phyloP scores from a whole-genome alignment of 2,888 invertebrate genomes.

The Lamellibrachia satsuma region DNA sequence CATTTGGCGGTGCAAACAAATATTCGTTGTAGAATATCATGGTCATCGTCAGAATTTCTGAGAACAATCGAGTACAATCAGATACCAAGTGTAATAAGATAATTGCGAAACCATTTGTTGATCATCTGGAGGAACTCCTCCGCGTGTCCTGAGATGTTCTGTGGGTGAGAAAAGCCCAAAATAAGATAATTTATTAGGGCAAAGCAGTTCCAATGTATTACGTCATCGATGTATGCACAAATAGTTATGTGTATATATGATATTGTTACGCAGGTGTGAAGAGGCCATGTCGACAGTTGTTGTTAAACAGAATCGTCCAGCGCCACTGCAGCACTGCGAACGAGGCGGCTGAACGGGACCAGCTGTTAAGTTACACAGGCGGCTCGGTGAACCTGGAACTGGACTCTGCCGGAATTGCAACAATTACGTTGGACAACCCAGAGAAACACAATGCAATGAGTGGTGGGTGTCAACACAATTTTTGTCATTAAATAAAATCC shows the following conservation, averaged over 20 bases:
- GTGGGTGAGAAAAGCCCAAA: too few species aligned
- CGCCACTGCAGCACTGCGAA: not conserved
- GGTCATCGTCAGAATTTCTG: too few species aligned
- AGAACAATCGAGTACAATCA: too few species aligned
- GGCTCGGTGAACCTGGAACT: conserved; percentile 47
- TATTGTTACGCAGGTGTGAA: not conserved
- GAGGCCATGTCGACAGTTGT: not conserved
- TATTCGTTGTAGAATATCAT: too few species aligned
- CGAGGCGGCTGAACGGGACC: not conserved
- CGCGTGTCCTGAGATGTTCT: too few species aligned
- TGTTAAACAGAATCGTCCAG: not conserved
- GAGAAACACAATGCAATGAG: conserved; percentile 68
- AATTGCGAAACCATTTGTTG: too few species aligned
- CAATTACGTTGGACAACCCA: conserved; percentile 65
- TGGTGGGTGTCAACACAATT: conserved; percentile 56
- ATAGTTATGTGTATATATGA: not conserved
- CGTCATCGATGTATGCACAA: not conserved
- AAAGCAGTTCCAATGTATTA: too few species aligned
- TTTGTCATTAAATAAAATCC: not conserved
- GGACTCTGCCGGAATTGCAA: conserved; percentile 66
- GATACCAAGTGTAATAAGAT: too few species aligned
- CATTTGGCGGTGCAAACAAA: too few species aligned
- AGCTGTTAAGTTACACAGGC: conserved; percentile 28
- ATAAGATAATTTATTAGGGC: too few species aligned
- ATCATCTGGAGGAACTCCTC: too few species aligned